Evolutionary conservation across 2,113 vertebrate species (phyloP).

Genomic region (Thomomys bottae): DNA sequence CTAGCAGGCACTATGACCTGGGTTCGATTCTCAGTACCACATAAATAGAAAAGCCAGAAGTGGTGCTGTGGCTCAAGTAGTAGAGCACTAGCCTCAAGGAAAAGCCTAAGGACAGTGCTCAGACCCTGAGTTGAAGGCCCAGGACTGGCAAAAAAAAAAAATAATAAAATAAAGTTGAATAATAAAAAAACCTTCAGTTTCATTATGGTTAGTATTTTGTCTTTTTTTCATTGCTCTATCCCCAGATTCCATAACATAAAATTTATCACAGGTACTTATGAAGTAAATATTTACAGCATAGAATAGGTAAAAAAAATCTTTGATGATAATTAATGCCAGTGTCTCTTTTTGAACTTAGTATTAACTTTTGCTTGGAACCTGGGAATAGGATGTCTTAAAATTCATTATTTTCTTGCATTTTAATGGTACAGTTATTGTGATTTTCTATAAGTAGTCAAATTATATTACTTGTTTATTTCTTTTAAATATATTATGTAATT

Average conservation of each 20-base stretch:
- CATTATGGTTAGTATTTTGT: background rate
- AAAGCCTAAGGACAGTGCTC: too few species aligned
- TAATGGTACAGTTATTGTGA: background rate
- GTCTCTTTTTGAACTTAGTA: background rate
- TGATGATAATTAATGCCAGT: background rate
- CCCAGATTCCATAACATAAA: background rate
- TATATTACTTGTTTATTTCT: background rate
- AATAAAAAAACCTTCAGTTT: background rate
- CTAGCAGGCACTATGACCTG: too few species aligned
- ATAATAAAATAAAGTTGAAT: too few species aligned
- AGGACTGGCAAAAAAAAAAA: too few species aligned
- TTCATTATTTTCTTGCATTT: background rate
- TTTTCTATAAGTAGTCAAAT: background rate
- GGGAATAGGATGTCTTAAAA: background rate
- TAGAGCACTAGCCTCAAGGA: too few species aligned
- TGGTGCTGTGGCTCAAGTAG: too few species aligned
- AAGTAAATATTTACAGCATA: background rate
- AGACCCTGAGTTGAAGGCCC: too few species aligned
- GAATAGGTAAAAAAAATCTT: background rate
- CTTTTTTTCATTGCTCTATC: background rate
- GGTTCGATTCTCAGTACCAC: too few species aligned
- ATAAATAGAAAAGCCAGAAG: too few species aligned
- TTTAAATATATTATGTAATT: background rate
- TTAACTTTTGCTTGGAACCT: background rate
- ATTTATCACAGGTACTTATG: background rate